phyloP scores from a whole-genome alignment of 2,797 vertebrate species.

The Geotrypetes seraphini region DNA sequence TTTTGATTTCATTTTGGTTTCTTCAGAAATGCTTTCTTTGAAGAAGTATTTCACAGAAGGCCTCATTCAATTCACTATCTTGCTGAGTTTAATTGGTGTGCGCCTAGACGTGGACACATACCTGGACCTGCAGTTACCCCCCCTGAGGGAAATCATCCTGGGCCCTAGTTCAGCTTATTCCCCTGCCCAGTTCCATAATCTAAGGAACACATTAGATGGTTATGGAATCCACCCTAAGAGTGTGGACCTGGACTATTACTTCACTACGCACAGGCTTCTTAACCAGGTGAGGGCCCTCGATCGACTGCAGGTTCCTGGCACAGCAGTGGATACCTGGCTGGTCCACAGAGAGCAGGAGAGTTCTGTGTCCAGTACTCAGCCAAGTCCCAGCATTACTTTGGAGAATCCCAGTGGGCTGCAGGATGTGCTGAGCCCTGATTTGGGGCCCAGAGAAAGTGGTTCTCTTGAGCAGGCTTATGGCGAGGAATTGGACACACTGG shows the following conservation, averaged over 20 bases:
- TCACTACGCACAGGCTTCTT: slow-evolving; percentile 80
- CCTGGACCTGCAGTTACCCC: slow-evolving; percentile 87
- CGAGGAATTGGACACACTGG: slow-evolving; percentile 77
- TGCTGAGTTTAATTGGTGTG: slow-evolving; percentile 94
- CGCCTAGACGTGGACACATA: slow-evolving; percentile 96
- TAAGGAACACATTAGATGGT: slow-evolving; percentile 90
- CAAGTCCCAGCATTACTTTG: slow-evolving; percentile 72
- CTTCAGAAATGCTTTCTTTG: slow-evolving; percentile 97
- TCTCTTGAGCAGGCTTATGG: slow-evolving; percentile 70
- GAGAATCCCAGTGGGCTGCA: slow-evolving; percentile 80
- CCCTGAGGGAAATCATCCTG: slow-evolving; percentile 94
- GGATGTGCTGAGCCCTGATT: slow-evolving; percentile 69
- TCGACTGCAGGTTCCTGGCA: slow-evolving; percentile 82
- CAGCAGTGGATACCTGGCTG: slow-evolving; percentile 87
- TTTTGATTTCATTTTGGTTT: no score
- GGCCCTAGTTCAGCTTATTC: slow-evolving; percentile 97
- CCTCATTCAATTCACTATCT: slow-evolving; percentile 99
- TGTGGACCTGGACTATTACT: slow-evolving; percentile 91
- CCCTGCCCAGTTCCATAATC: slow-evolving; percentile 95
- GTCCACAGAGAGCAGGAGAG: slow-evolving; percentile 90
- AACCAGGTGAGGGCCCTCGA: slow-evolving; percentile 91
- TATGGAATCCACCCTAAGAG: slow-evolving; percentile 98
- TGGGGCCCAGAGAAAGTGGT: slow-evolving; percentile 74
- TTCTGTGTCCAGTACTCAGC: slow-evolving; percentile 70
- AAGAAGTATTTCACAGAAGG: slow-evolving; percentile 99